Percentiles rank a stretch among this genome's conserved stretches.
Conservation (phyloP, 1,140 invertebrate genomes). For the Eriocheir sinensis region DNA sequence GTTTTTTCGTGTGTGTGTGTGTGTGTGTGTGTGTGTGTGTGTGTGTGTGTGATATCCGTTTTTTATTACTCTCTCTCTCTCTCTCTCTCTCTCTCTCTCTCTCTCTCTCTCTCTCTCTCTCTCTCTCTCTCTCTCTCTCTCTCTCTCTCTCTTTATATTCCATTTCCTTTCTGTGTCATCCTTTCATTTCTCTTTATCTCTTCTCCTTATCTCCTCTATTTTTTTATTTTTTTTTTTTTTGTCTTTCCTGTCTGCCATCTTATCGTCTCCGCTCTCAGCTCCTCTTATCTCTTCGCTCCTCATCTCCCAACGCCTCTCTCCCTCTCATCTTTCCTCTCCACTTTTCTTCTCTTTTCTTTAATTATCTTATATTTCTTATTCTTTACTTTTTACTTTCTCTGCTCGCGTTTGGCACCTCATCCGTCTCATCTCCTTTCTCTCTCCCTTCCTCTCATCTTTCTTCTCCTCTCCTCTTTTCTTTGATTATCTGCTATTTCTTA, state of each 20-base stretch:
- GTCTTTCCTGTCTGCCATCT: background rate
- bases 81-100: slow-evolving; percentile 45
- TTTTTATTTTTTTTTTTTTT: background rate
- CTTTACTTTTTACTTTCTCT: no score
- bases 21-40: background rate
- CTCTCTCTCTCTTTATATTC: slow-evolving; percentile 9
- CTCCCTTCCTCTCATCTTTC: no score
- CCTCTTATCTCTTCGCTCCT: background rate
- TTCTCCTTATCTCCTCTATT: background rate
- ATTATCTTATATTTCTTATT: no score
- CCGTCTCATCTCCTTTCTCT: no score
- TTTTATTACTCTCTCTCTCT: background rate
- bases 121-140: slow-evolving; percentile 50
- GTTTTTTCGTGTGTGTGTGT: background rate
- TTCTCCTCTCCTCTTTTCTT: no score
- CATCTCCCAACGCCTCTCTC: background rate
- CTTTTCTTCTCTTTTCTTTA: no score
- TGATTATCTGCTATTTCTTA: no score
- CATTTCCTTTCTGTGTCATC: background rate
- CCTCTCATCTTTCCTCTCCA: background rate
- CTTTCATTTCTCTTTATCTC: background rate
- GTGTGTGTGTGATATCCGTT: background rate
- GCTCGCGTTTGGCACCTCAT: no score
- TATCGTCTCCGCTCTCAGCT: background rate
- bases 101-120: slow-evolving; percentile 29